Evolutionary conservation across 2,113 vertebrate species (phyloP).

Genomic region (Nyctibius bracteatus): DNA sequence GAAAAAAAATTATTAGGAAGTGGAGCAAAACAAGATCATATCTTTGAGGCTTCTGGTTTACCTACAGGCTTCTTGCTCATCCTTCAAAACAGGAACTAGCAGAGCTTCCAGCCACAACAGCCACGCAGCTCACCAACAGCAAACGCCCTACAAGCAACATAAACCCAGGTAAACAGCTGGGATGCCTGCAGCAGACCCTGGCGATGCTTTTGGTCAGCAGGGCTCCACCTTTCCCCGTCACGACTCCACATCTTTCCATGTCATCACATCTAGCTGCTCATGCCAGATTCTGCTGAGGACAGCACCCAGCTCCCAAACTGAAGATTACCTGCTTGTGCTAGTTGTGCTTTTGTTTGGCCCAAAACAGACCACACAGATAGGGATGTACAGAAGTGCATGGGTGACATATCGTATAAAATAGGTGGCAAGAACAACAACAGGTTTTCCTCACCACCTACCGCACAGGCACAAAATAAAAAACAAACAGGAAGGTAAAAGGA

Average conservation of each 20-base stretch:
- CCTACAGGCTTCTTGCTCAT: background rate
- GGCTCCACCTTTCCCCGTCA: background rate
- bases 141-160: background rate
- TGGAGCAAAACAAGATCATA: background rate
- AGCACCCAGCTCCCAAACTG: background rate
- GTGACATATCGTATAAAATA: background rate
- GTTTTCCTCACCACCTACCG: background rate
- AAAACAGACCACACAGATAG: background rate
- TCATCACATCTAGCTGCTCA: background rate
- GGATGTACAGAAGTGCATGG: background rate
- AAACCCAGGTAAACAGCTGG: background rate
- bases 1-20: background rate
- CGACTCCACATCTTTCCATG: background rate
- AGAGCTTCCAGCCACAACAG: background rate
- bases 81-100: background rate
- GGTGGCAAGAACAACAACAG: background rate
- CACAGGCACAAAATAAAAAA: background rate
- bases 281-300: background rate
- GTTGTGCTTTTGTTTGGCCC: background rate
- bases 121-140: background rate
- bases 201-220: background rate
- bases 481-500: background rate
- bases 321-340: background rate
- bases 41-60: background rate
- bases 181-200: background rate